Percentiles rank a stretch among this genome's conserved stretches.
phyloP scores from a whole-genome alignment of 2,113 vertebrate species.

The Porphyrio hochstetteri region DNA sequence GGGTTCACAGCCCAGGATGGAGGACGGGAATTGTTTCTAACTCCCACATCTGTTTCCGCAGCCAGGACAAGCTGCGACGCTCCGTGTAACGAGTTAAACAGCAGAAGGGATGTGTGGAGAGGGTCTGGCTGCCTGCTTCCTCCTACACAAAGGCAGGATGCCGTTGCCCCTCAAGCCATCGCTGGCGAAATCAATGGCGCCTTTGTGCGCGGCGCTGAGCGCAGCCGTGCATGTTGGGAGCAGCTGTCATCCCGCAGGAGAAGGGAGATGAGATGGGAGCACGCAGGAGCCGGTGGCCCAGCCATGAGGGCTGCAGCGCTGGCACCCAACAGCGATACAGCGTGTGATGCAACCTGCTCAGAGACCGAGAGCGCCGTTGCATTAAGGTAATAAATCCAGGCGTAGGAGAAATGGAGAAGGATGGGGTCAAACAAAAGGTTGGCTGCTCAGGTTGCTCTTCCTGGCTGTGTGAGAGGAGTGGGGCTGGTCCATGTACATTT shows the following conservation, averaged over 20 bases:
- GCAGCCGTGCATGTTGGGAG: accelerated
- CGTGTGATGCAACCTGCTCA: accelerated
- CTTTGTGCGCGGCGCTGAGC: accelerated
- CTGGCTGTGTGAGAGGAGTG: accelerated
- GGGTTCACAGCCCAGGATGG: not conserved
- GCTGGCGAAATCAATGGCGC: accelerated
- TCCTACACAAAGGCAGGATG: not conserved
- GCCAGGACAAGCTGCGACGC: not conserved
- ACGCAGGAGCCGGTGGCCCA: accelerated
- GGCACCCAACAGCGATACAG: accelerated
- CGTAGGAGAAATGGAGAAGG: not conserved
- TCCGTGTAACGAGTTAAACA: accelerated
- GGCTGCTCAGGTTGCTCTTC: not conserved
- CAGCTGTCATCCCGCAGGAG: accelerated
- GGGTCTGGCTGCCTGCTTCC: not conserved
- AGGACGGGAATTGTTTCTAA: not conserved
- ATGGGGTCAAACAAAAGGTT: accelerated
- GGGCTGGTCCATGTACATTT: not conserved
- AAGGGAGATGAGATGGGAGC: not conserved
- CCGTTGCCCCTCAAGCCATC: accelerated
- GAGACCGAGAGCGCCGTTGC: not conserved
- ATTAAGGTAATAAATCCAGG: accelerated
- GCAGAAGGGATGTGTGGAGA: not conserved
- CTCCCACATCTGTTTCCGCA: not conserved
- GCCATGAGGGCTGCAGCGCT: not conserved